A percentile compares a stretch with the other conserved stretches of the same genome.
Conservation (phyloP, 2,888 invertebrate species). For the Macaria notata region DNA sequence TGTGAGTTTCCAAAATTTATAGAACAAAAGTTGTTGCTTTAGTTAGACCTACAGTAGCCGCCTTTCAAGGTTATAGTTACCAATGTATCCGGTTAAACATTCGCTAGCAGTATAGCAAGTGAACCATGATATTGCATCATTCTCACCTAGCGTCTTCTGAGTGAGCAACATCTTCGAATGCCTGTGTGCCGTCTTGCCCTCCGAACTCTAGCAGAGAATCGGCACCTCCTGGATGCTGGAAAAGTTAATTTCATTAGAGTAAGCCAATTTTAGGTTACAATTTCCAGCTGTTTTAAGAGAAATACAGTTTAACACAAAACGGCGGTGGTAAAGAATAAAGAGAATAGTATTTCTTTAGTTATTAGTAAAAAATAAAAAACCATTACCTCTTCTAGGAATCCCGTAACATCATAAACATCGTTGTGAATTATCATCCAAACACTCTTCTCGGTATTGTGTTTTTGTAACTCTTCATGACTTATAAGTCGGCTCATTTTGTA, state of each 20-base stretch:
- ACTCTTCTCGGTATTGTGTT: conserved; percentile 76
- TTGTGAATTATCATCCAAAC: conserved; percentile 90
- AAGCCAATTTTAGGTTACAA: too few relatives aligned
- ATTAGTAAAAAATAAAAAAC: not conserved
- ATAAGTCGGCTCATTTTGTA: conserved; percentile 65
- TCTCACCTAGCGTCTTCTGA: conserved; percentile 88
- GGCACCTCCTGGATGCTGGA: conserved; percentile 93
- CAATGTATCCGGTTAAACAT: too few relatives aligned
- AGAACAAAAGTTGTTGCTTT: too few relatives aligned
- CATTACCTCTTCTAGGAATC: conserved; percentile 88
- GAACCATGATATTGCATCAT: not conserved
- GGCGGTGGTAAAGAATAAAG: too few relatives aligned
- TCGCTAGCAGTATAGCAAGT: too few relatives aligned
- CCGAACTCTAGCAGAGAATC: conserved; percentile 90
- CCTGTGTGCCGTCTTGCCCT: conserved; percentile 90
- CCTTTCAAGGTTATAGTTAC: too few relatives aligned
- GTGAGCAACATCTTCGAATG: conserved; percentile 98
- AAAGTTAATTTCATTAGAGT: conserved; percentile 12
- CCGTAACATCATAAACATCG: conserved; percentile 90
- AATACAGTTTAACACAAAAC: too few relatives aligned
- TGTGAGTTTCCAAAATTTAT: too few relatives aligned
- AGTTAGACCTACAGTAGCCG: too few relatives aligned
- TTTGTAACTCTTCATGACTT: conserved; percentile 84
- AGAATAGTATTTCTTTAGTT: too few relatives aligned
- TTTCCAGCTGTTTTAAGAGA: too few relatives aligned